phyloP scores from a whole-genome alignment of 2,113 vertebrate genomes.

The Triplophysa dalaica region DNA sequence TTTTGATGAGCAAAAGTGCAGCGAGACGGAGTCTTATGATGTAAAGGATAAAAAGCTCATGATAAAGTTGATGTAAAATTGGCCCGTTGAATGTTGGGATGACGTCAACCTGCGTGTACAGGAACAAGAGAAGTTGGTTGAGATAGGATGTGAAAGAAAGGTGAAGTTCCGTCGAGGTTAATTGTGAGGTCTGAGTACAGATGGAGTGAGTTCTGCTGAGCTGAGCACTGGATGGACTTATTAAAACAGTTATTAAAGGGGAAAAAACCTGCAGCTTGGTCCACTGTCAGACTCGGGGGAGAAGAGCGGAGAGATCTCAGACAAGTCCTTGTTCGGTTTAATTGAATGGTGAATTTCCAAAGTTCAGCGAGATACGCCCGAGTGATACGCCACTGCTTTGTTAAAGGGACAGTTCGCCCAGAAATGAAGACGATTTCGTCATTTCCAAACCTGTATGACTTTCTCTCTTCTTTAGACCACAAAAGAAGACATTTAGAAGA shows the following conservation, averaged over 20 bases:
- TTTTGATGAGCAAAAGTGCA: constrained; percentile 36
- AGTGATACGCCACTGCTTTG: neutral
- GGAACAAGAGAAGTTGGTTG: constrained; percentile 13
- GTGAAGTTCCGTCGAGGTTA: constrained; percentile 22
- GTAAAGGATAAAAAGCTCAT: constrained; percentile 57
- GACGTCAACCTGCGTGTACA: constrained; percentile 59
- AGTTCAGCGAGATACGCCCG: neutral
- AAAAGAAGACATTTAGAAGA: neutral
- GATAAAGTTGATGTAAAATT: constrained; percentile 57
- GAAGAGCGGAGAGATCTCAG: neutral
- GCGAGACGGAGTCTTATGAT: constrained; percentile 43
- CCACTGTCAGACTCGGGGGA: constrained; percentile 1
- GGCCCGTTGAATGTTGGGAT: constrained; percentile 50
- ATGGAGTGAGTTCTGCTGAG: constrained; percentile 25
- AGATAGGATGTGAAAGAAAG: constrained; percentile 52
- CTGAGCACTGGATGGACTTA: constrained; percentile 25
- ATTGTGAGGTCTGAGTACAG: constrained; percentile 25
- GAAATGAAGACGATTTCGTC: too few relatives aligned
- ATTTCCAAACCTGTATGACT: too few relatives aligned
- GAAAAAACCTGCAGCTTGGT: neutral
- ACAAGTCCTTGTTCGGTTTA: neutral
- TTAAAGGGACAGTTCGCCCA: neutral
- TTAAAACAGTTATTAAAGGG: constrained; percentile 41
- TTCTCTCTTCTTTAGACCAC: neutral
- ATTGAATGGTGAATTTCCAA: neutral